phyloP scores from a whole-genome alignment of 1,140 invertebrate species.

The Wasmannia auropunctata region DNA sequence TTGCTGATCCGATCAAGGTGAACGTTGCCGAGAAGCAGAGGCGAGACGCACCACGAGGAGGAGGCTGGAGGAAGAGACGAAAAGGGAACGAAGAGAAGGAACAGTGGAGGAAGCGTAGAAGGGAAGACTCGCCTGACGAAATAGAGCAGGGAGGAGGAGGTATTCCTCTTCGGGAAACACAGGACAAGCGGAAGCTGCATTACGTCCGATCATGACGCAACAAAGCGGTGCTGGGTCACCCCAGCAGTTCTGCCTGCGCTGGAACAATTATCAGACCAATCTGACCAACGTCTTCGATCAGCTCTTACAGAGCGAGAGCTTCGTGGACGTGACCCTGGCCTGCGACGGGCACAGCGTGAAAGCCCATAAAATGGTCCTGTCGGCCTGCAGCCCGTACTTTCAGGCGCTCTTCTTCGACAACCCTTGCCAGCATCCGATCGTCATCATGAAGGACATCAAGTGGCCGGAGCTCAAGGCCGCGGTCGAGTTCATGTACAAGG shows the following conservation, averaged over 20 bases:
- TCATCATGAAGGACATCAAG: slow-evolving; percentile 95
- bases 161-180: neutral
- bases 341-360: slow-evolving; percentile 96
- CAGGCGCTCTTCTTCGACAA: slow-evolving; percentile 96
- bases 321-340: slow-evolving; percentile 96
- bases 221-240: slow-evolving; percentile 85
- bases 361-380: slow-evolving; percentile 96
- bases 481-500: slow-evolving; percentile 97
- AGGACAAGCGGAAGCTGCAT: slow-evolving; percentile 19
- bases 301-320: slow-evolving; percentile 94
- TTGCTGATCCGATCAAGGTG: slow-evolving; percentile 51
- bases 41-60: slow-evolving; percentile 29
- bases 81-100: neutral
- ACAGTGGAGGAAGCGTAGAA: neutral
- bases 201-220: slow-evolving; percentile 79
- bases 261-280: slow-evolving; percentile 98
- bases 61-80: neutral
- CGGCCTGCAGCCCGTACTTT: slow-evolving; percentile 97
- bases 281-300: slow-evolving; percentile 96
- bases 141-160: neutral
- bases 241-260: slow-evolving; percentile 94
- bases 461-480: slow-evolving; percentile 94
- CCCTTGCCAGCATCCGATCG: slow-evolving; percentile 95
- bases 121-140: neutral
- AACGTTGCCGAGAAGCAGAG: slow-evolving; percentile 36